Conservation (phyloP, 2,113 vertebrate genomes). For the Regulus satrapa region DNA sequence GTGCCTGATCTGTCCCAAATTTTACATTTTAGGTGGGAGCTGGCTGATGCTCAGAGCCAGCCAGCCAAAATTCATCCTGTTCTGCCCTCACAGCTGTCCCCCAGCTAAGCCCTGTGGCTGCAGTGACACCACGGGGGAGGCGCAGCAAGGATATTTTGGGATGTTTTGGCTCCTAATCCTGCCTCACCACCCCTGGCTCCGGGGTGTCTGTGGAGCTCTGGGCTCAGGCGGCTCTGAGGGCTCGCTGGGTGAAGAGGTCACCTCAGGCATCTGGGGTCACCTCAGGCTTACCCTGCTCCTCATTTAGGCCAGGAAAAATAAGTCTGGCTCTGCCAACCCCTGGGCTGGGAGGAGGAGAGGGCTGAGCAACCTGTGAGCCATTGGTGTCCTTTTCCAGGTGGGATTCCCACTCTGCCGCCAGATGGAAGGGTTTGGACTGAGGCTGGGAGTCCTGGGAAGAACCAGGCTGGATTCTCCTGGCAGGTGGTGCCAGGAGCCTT, state of each 20-base stretch:
- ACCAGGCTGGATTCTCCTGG: background rate
- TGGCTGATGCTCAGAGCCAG: background rate
- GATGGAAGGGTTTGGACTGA: background rate
- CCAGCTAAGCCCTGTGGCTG: background rate
- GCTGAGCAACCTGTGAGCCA: background rate
- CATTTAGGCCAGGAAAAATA: background rate
- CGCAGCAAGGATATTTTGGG: background rate
- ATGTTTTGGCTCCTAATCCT: slow-evolving; percentile 25
- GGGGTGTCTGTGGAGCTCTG: slow-evolving; percentile 21
- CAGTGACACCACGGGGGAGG: rapidly evolving
- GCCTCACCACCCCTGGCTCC: slow-evolving; percentile 19
- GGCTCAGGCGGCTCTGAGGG: background rate
- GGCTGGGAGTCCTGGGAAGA: background rate
- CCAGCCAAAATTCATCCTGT: rapidly evolving
- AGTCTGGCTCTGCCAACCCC: background rate
- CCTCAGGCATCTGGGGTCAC: slow-evolving; percentile 44
- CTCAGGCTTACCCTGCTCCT: background rate
- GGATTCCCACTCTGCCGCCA: background rate
- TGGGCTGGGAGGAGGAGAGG: background rate
- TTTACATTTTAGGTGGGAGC: background rate
- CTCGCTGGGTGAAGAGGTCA: slow-evolving; percentile 49
- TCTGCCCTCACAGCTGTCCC: background rate
- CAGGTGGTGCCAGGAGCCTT: rapidly evolving
- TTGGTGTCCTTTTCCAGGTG: background rate
- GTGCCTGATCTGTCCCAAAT: background rate